These are phyloP conservation scores for Sogatella furcifera DNA, from an alignment of 1,140 invertebrate genomes.

Conservation along the genomic window DNA sequence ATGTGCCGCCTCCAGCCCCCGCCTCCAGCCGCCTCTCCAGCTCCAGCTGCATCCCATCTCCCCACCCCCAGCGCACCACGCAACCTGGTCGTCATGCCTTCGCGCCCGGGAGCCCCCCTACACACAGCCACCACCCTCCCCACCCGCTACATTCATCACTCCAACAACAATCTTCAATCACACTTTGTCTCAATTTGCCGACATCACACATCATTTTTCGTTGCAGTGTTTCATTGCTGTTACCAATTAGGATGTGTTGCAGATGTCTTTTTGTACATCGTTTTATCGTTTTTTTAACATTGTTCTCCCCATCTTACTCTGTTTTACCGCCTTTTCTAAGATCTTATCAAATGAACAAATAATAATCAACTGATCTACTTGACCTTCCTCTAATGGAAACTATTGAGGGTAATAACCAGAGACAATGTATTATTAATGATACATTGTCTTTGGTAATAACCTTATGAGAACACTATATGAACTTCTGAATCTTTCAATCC, in stretches of 20 bases:
- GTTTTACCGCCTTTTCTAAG: too few relatives aligned
- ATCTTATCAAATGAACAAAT: too few relatives aligned
- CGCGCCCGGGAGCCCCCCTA: background rate
- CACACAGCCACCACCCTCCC: background rate
- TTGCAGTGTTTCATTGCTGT: background rate
- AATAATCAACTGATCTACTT: too few relatives aligned
- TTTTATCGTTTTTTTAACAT: background rate
- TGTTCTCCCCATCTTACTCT: too few relatives aligned
- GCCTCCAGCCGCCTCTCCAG: background rate
- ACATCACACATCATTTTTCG: background rate
- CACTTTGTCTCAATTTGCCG: background rate
- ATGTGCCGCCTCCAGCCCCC: background rate
- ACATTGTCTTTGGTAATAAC: too few relatives aligned
- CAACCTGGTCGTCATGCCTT: background rate
- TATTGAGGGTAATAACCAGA: too few relatives aligned
- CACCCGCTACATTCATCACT: too few relatives aligned
- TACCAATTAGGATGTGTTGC: background rate
- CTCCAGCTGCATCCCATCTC: conserved; percentile 9
- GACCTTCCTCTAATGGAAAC: too few relatives aligned
- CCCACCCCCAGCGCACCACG: conserved; percentile 1
- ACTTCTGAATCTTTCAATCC: too few relatives aligned
- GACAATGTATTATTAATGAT: too few relatives aligned
- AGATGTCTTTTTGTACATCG: background rate
- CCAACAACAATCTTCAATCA: background rate
- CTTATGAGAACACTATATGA: too few relatives aligned